Evolutionary conservation across 1,140 invertebrate genomes (phyloP).

Genomic region (Elysia chlorotica): DNA sequence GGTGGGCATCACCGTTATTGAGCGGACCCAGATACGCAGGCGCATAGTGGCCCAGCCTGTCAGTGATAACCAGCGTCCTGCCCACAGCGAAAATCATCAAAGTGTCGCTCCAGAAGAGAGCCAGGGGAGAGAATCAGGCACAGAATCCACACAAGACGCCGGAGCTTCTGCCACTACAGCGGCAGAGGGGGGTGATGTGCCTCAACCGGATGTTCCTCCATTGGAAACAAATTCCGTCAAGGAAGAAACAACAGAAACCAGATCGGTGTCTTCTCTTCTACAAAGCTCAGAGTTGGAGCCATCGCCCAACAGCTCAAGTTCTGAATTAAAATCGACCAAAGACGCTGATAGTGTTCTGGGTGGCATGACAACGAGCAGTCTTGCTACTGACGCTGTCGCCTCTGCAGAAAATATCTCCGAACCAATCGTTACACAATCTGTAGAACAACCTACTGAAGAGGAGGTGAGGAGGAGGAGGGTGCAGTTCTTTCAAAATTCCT

Average conservation of each 20-base stretch:
- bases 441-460: constrained; percentile 9
- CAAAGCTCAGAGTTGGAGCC: too few relatives aligned
- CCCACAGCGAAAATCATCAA: not conserved
- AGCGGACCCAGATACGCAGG: constrained; percentile 35
- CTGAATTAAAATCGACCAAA: too few relatives aligned
- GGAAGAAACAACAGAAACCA: too few relatives aligned
- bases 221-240: too few relatives aligned
- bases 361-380: too few relatives aligned
- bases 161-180: not conserved
- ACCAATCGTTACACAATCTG: too few relatives aligned
- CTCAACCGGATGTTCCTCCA: too few relatives aligned
- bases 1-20: constrained; percentile 42
- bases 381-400: not conserved
- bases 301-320: too few relatives aligned
- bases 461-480: constrained; percentile 20
- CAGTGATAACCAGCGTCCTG: too few relatives aligned
- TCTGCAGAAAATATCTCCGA: not conserved
- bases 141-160: not conserved
- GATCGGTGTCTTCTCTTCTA: too few relatives aligned
- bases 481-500: constrained; percentile 17
- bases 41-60: not conserved
- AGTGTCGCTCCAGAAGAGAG: not conserved
- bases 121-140: not conserved
- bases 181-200: not conserved
- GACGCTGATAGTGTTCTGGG: too few relatives aligned